A percentile compares a stretch with the other conserved stretches of the same genome.
These are phyloP conservation scores for Arnoldichthys spilopterus DNA, from an alignment of 2,797 vertebrate species.

Conservation along the genomic window DNA sequence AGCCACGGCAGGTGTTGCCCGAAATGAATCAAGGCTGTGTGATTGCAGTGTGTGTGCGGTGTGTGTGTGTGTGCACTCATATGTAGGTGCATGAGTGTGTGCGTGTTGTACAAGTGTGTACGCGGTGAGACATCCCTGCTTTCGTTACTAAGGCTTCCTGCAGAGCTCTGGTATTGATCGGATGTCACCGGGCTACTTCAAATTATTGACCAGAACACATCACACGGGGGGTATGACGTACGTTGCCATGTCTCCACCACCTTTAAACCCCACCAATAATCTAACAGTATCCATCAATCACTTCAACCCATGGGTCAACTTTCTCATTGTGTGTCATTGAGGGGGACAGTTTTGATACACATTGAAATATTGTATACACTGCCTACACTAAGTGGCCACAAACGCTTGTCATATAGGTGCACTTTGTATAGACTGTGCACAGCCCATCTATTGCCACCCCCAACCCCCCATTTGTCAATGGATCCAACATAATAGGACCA, in stretches of 20 bases:
- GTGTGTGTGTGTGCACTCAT: neutral
- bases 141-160: neutral
- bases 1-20: constrained; percentile 50
- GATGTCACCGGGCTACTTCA: constrained; percentile 13
- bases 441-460: too few relatives aligned
- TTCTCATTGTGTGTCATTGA: too few relatives aligned
- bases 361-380: too few relatives aligned
- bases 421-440: too few relatives aligned
- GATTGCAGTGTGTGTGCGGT: constrained; percentile 1
- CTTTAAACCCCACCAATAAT: neutral
- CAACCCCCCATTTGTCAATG: too few relatives aligned
- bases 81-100: neutral
- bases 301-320: too few relatives aligned
- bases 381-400: too few relatives aligned
- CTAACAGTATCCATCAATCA: neutral
- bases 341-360: too few relatives aligned
- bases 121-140: neutral
- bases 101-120: neutral
- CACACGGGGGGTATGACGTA: too few relatives aligned
- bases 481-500: too few relatives aligned
- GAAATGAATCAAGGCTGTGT: constrained; percentile 44
- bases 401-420: too few relatives aligned
- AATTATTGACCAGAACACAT: constrained; percentile 15
- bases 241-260: neutral
- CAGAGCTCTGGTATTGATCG: constrained; percentile 6